A percentile compares a stretch with the other conserved stretches of the same genome.
phyloP scores from a whole-genome alignment of 2,888 invertebrate species.

The Eupithecia pulchellata region DNA sequence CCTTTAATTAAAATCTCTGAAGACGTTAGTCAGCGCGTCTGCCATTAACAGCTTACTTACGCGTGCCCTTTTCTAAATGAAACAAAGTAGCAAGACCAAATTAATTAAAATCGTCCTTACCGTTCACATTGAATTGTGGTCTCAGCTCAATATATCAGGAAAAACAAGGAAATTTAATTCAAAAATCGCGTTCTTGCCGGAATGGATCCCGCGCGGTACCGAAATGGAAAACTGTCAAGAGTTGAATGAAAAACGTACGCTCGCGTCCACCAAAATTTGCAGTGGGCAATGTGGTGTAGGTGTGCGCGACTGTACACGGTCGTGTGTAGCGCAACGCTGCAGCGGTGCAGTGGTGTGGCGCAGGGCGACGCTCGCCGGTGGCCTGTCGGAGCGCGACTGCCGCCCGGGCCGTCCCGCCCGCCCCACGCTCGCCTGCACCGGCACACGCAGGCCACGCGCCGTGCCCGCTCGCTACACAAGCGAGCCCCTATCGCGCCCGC shows the following conservation, averaged over 20 bases:
- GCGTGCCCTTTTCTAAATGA: slow-evolving; percentile 47
- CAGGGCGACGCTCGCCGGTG: slow-evolving; percentile 77
- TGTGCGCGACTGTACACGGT: slow-evolving; percentile 67
- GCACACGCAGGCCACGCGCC: slow-evolving; percentile 57
- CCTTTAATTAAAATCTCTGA: slow-evolving; percentile 10
- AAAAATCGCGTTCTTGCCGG: slow-evolving; percentile 43
- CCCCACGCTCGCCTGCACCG: slow-evolving; percentile 68
- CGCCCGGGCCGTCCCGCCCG: slow-evolving; percentile 77
- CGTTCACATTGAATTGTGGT: slow-evolving; percentile 32
- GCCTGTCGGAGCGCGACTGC: slow-evolving; percentile 81
- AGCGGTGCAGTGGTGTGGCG: slow-evolving; percentile 64
- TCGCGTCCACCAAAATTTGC: slow-evolving; percentile 50
- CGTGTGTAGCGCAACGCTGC: slow-evolving; percentile 70
- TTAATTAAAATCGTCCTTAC: slow-evolving; percentile 37
- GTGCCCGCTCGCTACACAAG: slow-evolving; percentile 62
- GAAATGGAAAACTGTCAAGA: slow-evolving; percentile 52
- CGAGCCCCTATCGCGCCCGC: slow-evolving; percentile 53
- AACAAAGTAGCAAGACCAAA: neutral
- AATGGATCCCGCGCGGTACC: slow-evolving; percentile 49
- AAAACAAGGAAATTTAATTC: slow-evolving; percentile 41
- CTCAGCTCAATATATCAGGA: slow-evolving; percentile 28
- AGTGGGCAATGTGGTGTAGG: slow-evolving; percentile 56
- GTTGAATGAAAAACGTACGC: slow-evolving; percentile 74
- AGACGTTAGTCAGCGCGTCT: slow-evolving; percentile 34
- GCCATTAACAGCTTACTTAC: slow-evolving; percentile 51